These are phyloP conservation scores for Rhyzopertha dominica DNA, from an alignment of 1,140 invertebrate genomes.

Conservation along the genomic window DNA sequence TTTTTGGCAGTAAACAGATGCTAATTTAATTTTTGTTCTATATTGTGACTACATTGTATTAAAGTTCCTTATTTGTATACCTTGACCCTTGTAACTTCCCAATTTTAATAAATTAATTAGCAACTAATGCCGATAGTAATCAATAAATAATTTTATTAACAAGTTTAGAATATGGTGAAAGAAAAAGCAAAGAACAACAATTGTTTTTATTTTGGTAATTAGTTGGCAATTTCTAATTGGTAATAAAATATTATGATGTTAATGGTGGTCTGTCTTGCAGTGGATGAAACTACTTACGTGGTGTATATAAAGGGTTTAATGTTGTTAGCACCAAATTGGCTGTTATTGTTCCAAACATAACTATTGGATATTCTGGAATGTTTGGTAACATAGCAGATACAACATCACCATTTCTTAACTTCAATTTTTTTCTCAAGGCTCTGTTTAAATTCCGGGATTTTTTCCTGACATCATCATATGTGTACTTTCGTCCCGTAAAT, in stretches of 20 bases:
- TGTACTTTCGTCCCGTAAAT: slow-evolving; percentile 64
- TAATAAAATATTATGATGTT: too few relatives aligned
- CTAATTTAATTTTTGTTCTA: too few relatives aligned
- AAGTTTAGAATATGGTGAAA: too few relatives aligned
- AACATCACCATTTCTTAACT: slow-evolving; percentile 64
- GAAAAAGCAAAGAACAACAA: too few relatives aligned
- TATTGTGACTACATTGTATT: too few relatives aligned
- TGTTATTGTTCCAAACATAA: slow-evolving; percentile 60
- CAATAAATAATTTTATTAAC: too few relatives aligned
- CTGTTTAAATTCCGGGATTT: slow-evolving; percentile 61
- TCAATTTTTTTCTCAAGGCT: slow-evolving; percentile 59
- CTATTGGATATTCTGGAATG: slow-evolving; percentile 68
- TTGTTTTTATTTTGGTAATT: too few relatives aligned
- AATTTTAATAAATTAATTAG: not conserved
- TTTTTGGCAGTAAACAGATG: not conserved
- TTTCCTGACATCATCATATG: slow-evolving; percentile 60
- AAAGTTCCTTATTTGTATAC: too few relatives aligned
- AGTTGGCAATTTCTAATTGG: too few relatives aligned
- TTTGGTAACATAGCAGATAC: slow-evolving; percentile 70
- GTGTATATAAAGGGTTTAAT: slow-evolving; percentile 75
- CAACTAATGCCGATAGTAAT: not conserved
- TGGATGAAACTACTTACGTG: slow-evolving; percentile 53
- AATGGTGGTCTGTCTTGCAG: too few relatives aligned
- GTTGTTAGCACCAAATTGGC: slow-evolving; percentile 69
- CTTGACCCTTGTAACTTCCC: too few relatives aligned